phyloP scores from a whole-genome alignment of 2,113 vertebrate genomes.

The Calypte anna region DNA sequence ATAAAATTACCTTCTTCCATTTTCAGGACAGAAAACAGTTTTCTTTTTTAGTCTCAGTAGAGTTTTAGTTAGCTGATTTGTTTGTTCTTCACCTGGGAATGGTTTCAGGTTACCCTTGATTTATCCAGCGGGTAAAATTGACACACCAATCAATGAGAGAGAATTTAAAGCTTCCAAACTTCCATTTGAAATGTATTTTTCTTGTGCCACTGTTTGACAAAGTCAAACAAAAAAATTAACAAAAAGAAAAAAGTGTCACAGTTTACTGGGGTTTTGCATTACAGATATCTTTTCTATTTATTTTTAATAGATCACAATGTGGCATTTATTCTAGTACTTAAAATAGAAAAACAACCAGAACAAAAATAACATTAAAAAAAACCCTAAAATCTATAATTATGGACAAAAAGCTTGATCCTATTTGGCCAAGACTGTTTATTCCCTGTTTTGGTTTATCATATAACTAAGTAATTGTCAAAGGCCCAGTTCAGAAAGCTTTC shows the following conservation, averaged over 20 bases:
- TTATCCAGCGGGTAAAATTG: neutral
- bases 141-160: neutral
- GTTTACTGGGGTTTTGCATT: neutral
- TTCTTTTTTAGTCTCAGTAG: neutral
- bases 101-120: neutral
- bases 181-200: neutral
- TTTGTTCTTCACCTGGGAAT: neutral
- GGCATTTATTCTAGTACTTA: neutral
- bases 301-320: neutral
- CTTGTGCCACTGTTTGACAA: neutral
- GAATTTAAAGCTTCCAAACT: neutral
- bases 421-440: neutral
- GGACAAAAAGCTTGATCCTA: neutral
- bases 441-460: neutral
- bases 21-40: rapidly evolving
- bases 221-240: neutral
- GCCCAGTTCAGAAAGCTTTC: neutral
- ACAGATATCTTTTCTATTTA: neutral
- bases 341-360: neutral
- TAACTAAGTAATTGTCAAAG: neutral
- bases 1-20: neutral
- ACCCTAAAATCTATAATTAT: rapidly evolving
- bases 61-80: neutral
- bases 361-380: neutral
- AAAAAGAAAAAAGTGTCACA: neutral